phyloP scores from a whole-genome alignment of 2,113 vertebrate genomes.

The Eulemur rufifrons region DNA sequence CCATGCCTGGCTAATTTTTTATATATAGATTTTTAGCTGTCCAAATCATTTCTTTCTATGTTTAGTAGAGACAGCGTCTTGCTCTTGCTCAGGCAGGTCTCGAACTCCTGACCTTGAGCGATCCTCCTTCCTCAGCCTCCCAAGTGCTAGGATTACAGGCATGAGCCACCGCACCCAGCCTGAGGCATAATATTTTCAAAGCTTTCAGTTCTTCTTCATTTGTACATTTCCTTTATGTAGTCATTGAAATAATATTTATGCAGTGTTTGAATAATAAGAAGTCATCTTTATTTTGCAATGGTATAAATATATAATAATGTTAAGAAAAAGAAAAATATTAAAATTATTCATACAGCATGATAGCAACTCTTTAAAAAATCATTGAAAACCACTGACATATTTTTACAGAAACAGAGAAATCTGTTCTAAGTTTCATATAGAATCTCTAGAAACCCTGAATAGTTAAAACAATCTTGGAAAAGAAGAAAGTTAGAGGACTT shows the following conservation, averaged over 20 bases:
- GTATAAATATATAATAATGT: neutral
- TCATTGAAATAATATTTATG: neutral
- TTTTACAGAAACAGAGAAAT: constrained; percentile 23
- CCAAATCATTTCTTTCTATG: too few relatives aligned
- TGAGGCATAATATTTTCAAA: neutral
- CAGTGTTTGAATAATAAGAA: neutral
- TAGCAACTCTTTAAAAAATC: neutral
- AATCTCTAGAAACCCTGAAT: neutral
- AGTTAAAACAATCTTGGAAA: neutral
- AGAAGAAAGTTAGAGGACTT: neutral
- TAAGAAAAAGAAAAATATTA: constrained; percentile 21
- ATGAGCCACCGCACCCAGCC: too few relatives aligned
- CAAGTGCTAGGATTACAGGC: too few relatives aligned
- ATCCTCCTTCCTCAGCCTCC: too few relatives aligned
- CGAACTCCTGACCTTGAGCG: too few relatives aligned
- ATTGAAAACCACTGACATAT: neutral
- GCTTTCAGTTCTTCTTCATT: neutral
- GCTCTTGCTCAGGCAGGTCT: too few relatives aligned
- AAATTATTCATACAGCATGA: neutral
- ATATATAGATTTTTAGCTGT: too few relatives aligned
- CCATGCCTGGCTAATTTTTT: too few relatives aligned
- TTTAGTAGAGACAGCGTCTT: too few relatives aligned
- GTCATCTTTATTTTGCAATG: neutral
- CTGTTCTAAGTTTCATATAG: neutral
- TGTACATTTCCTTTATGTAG: neutral